Conservation (phyloP, 2,113 vertebrate genomes). For the Crotalus tigris region DNA sequence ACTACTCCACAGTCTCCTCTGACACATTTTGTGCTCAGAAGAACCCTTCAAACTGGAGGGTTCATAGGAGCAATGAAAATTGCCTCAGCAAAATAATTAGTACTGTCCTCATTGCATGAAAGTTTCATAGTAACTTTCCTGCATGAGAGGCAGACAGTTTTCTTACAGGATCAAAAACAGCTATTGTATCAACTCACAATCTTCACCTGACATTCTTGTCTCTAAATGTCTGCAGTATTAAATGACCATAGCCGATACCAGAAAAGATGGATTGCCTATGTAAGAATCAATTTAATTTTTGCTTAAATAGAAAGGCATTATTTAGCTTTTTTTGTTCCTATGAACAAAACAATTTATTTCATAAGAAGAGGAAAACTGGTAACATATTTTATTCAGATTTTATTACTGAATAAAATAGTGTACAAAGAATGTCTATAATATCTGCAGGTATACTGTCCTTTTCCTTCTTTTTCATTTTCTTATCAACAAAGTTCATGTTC, state of each 20-base stretch:
- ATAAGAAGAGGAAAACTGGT: slow-evolving; percentile 35
- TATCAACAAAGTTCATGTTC: slow-evolving; percentile 35
- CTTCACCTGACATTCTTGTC: background rate
- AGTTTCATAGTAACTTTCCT: background rate
- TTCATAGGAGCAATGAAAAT: background rate
- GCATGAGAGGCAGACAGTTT: background rate
- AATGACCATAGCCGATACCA: slow-evolving; percentile 25
- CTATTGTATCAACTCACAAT: background rate
- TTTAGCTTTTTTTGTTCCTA: background rate
- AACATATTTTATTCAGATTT: slow-evolving; percentile 38
- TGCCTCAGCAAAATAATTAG: background rate
- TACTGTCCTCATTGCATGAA: background rate
- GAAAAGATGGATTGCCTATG: slow-evolving; percentile 25
- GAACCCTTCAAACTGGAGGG: background rate
- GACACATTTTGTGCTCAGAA: background rate
- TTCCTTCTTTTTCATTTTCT: slow-evolving; percentile 63
- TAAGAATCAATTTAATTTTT: slow-evolving; percentile 30
- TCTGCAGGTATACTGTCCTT: slow-evolving; percentile 48
- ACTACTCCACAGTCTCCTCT: background rate
- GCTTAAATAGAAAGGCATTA: background rate
- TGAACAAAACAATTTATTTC: slow-evolving; percentile 35
- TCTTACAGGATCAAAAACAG: background rate
- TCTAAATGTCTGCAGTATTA: background rate
- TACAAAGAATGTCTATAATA: background rate
- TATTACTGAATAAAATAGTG: slow-evolving; percentile 37